Percentiles rank a stretch among this genome's conserved stretches.
These are phyloP conservation scores for Yponomeuta cagnagella DNA, from an alignment of 2,888 invertebrate species.

Conservation along the genomic window DNA sequence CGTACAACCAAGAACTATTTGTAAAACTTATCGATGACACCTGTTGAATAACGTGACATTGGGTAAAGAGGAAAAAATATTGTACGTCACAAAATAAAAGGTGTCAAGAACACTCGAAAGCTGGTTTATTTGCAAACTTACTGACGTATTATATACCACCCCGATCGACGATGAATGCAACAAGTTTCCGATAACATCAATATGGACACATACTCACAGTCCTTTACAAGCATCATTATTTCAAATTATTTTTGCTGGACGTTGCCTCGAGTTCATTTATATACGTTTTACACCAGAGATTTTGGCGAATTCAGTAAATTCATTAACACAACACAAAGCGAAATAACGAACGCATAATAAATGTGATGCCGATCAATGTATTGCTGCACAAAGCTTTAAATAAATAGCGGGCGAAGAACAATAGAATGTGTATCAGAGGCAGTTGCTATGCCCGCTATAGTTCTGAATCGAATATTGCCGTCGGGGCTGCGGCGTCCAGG, in stretches of 20 bases:
- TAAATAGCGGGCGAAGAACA: slow-evolving; percentile 6
- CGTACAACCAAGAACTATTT: too few species aligned
- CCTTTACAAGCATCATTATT: neutral
- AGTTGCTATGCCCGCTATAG: neutral
- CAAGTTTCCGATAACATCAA: neutral
- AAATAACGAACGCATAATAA: neutral
- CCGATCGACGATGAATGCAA: neutral
- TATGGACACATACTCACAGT: too few species aligned
- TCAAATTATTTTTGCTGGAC: neutral
- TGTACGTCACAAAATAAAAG: neutral
- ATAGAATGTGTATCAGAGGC: neutral
- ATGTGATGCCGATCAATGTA: neutral
- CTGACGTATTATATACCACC: neutral
- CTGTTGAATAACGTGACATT: neutral
- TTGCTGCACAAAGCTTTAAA: neutral
- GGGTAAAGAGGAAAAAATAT: neutral
- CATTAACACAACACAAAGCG: neutral
- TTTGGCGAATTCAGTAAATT: neutral
- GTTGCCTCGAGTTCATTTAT: neutral
- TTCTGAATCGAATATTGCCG: slow-evolving; percentile 19
- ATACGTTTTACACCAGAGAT: neutral
- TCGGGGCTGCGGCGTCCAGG: slow-evolving; percentile 22
- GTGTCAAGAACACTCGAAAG: neutral
- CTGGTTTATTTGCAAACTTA: neutral
- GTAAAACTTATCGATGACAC: too few species aligned